These are phyloP conservation scores for Sciurus niger DNA, from an alignment of 2,113 vertebrate species.

Conservation along the genomic window DNA sequence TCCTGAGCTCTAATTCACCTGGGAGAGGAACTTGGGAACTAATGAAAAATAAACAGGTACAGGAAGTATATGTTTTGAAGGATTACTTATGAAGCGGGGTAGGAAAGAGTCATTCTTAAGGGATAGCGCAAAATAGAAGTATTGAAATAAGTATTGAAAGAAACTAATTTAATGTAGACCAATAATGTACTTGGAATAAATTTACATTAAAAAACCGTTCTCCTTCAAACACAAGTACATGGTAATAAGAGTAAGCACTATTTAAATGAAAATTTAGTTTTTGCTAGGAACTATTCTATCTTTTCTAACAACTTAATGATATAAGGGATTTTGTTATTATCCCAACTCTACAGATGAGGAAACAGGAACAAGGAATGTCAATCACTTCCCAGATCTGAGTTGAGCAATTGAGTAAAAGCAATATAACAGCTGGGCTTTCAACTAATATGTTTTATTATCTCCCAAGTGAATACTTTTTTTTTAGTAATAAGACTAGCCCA, in stretches of 20 bases:
- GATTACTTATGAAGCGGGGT: neutral
- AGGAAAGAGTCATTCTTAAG: neutral
- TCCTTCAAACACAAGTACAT: neutral
- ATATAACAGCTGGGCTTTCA: neutral
- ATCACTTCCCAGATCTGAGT: neutral
- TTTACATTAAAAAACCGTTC: neutral
- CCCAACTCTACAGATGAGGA: neutral
- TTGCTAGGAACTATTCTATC: neutral
- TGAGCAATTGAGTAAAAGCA: neutral
- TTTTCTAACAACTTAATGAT: neutral
- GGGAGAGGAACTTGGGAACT: neutral
- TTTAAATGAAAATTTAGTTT: neutral
- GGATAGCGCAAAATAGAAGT: neutral
- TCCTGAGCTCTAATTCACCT: neutral
- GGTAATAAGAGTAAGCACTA: neutral
- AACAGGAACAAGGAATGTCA: neutral
- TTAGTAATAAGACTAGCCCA: neutral
- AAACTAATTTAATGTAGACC: neutral
- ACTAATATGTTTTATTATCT: neutral
- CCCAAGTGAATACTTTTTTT: neutral
- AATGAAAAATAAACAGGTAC: neutral
- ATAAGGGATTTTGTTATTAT: neutral
- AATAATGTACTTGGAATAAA: slow-evolving; percentile 16
- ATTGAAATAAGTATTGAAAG: neutral
- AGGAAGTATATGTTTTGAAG: neutral